These are phyloP conservation scores for Hirundichthys speculiger DNA, from an alignment of 2,113 vertebrate genomes.

Conservation along the genomic window DNA sequence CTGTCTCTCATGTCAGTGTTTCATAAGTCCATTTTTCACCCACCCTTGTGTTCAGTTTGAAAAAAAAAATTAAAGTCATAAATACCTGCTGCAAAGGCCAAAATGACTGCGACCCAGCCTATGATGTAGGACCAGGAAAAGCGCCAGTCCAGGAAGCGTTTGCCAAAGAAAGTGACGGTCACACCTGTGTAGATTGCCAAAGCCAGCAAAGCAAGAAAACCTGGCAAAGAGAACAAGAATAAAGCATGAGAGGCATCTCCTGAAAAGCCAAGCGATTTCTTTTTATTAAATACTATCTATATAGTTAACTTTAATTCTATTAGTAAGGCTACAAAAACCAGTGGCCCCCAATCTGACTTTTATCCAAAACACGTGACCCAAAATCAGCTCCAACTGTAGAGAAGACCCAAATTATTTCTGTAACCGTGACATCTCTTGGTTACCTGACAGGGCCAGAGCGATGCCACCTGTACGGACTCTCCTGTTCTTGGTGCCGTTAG, in stretches of 20 bases:
- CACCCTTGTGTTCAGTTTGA: no score
- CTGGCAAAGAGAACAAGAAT: constrained; percentile 56
- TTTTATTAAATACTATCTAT: no score
- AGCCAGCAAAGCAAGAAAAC: constrained; percentile 82
- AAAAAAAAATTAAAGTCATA: neutral
- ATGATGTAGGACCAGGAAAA: constrained; percentile 89
- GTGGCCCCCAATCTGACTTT: no score
- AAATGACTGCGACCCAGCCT: constrained; percentile 82
- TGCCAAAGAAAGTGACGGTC: constrained; percentile 83
- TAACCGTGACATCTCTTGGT: no score
- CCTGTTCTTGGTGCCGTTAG: constrained; percentile 72
- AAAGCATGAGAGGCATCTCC: no score
- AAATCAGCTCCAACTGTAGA: no score
- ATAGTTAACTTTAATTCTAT: no score
- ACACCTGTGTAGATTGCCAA: constrained; percentile 83
- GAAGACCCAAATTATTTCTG: no score
- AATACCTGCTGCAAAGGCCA: constrained; percentile 81
- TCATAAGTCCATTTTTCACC: no score
- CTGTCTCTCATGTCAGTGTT: no score
- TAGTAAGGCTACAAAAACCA: no score
- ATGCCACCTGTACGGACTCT: constrained; percentile 78
- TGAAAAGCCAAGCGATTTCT: neutral
- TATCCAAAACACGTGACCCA: no score
- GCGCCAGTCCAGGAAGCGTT: constrained; percentile 82
- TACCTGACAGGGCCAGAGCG: constrained; percentile 84